Percentiles rank a stretch among this genome's conserved stretches.
Evolutionary conservation across 2,797 vertebrate species (phyloP).

Genomic region (Gymnoscopelus microlampas): DNA sequence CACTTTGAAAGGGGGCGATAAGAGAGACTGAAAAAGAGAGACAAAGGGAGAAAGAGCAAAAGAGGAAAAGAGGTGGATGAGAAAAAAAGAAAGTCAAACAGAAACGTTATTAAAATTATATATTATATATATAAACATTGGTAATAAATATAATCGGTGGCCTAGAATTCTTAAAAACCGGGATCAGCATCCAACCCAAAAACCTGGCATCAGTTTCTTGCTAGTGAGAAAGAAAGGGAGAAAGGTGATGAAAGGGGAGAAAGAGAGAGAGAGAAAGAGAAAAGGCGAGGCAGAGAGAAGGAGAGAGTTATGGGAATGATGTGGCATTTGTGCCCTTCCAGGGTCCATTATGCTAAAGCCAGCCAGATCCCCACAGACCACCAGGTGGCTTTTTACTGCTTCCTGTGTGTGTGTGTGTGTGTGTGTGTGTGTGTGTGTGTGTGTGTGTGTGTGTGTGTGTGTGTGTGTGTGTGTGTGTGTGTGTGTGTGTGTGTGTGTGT

Average conservation of each 20-base stretch:
- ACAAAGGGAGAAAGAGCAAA: background rate
- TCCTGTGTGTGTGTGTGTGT: conserved; percentile 26
- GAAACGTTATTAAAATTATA: no score
- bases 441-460: conserved; percentile 30
- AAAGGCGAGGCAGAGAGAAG: background rate
- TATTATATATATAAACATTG: no score
- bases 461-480: conserved; percentile 3
- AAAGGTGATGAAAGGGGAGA: background rate
- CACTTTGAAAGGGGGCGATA: background rate
- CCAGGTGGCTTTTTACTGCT: conserved; percentile 59
- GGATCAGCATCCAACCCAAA: no score
- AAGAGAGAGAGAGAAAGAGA: background rate
- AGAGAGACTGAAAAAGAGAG: background rate
- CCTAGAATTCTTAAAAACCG: no score
- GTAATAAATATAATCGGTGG: no score
- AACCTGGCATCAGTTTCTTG: background rate
- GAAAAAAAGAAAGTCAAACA: background rate
- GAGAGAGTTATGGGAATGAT: conserved; percentile 30
- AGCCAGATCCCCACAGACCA: conserved; percentile 59
- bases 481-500: conserved; percentile 10
- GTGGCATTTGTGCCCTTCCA: conserved; percentile 51
- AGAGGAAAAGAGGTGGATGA: no score
- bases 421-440: conserved; percentile 10
- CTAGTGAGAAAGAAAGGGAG: background rate
- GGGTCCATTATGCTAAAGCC: conserved; percentile 63